phyloP scores from a whole-genome alignment of 37 sponge, comb jelly and placozoan genomes.

The Crambe crambe region DNA sequence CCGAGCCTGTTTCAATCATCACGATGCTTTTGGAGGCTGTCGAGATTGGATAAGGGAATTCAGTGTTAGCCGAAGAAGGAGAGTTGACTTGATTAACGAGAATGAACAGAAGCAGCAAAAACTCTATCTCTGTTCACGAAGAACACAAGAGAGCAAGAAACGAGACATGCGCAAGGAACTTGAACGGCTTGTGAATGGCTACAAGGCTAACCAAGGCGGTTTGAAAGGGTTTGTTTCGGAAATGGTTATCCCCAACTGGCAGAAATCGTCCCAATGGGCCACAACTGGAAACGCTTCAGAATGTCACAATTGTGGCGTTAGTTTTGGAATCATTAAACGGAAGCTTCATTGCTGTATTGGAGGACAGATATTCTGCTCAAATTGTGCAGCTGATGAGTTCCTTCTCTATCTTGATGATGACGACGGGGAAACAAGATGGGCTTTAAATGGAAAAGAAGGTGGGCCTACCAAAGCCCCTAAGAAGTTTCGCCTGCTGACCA shows the following conservation, averaged over 20 bases:
- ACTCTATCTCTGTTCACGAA: neutral
- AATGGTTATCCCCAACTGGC: constrained; percentile 50
- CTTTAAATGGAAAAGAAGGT: constrained; percentile 53
- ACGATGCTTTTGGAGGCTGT: neutral
- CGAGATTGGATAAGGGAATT: constrained; percentile 26
- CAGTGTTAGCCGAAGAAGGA: neutral
- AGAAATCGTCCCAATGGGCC: constrained; percentile 42
- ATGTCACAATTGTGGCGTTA: constrained; percentile 14
- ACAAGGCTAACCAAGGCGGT: constrained; percentile 4
- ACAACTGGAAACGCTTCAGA: neutral
- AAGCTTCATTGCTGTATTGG: constrained; percentile 72
- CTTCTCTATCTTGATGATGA: constrained; percentile 34
- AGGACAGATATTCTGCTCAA: constrained; percentile 63
- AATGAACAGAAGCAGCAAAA: neutral
- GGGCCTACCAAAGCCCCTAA: constrained; percentile 7
- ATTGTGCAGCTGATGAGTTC: constrained; percentile 43
- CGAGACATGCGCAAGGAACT: neutral
- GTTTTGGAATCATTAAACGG: constrained; percentile 2
- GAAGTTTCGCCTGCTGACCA: neutral
- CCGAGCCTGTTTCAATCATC: constrained; percentile 23
- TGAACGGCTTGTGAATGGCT: constrained; percentile 29
- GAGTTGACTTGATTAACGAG: neutral
- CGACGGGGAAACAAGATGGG: constrained; percentile 32
- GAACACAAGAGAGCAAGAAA: neutral
- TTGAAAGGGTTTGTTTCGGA: constrained; percentile 16